Evolutionary conservation across 1,140 invertebrate species (phyloP), one percentile per base, ranked within the genome.

Genomic region (Drosophila baimaii): DNA sequence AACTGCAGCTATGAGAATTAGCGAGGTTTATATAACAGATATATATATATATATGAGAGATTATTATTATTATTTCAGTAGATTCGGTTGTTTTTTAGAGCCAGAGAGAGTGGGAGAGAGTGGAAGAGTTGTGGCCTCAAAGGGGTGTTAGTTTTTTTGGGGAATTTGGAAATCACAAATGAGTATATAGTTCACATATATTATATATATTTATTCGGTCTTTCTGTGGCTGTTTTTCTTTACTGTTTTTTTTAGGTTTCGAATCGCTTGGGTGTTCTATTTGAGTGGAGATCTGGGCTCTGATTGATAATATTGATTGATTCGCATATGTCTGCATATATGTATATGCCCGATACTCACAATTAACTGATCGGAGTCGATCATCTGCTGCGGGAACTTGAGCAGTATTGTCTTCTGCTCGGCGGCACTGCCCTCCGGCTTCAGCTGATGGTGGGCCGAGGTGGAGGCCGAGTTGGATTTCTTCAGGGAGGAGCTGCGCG

Each of bases 331-430:
- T 3, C 3, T 0, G 9, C 29, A 0, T 5, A 2, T 7, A 7
- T n/a, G 7, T 2, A 7, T 15, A 2, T n/a, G n/a, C 3, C 1
- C 2, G 0, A 35, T 72, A 91, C 91, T 91, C 70, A 92, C 91
- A 78, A 92, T 91, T 65, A 92, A 27, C 62, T 92, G 91, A 31
- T 92, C 91, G 49, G 91, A 82, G 31, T 92, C 91, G 21, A 84
- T 89, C 58, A 79, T 43, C 52, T 90, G 88, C 41, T 84, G 82
- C 0, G 91, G 91, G 31, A 92, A 78, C 79, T 92, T 92, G 41
- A 92, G 72, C 43, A 92, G 46, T 25, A 92, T 89, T 1, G 91
- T 92, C 66, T 92, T 92, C 64, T 92, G 91, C 66, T 92, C 82
- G 33, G 59, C 82, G 47, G 57, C 90, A 76, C 59, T 64, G 62